Conservation (phyloP, 1,140 invertebrate genomes). For the Bursaphelenchus mucronatus region DNA sequence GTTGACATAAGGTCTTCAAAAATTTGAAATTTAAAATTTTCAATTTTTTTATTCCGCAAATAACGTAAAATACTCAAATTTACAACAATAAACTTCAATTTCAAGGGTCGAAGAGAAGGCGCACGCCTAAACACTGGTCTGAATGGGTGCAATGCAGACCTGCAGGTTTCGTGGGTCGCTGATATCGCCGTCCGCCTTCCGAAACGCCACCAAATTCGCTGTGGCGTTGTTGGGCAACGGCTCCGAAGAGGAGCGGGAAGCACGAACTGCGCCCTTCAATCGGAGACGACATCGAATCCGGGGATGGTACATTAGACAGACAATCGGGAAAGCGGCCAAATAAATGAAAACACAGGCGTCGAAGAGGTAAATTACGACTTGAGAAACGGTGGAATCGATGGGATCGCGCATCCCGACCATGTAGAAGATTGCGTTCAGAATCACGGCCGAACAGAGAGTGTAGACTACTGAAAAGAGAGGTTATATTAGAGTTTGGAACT, state of each 20-base stretch:
- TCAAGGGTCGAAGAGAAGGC: too few relatives aligned
- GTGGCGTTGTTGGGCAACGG: background rate
- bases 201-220: constrained; percentile 9
- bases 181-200: background rate
- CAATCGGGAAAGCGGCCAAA: constrained; percentile 37
- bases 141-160: background rate
- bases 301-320: constrained; percentile 41
- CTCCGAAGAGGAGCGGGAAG: background rate
- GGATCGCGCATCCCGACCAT: constrained; percentile 43
- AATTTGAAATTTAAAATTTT: too few relatives aligned
- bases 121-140: constrained; percentile 1
- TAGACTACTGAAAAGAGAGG: constrained; percentile 34
- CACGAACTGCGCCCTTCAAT: constrained; percentile 12
- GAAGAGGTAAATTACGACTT: constrained; percentile 41
- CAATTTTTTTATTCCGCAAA: too few relatives aligned
- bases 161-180: constrained; percentile 11
- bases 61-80: too few relatives aligned
- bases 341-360: constrained; percentile 37
- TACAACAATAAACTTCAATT: too few relatives aligned
- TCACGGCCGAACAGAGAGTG: constrained; percentile 33
- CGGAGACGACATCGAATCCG: constrained; percentile 34
- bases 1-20: too few relatives aligned
- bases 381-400: constrained; percentile 21
- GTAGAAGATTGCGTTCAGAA: constrained; percentile 43
- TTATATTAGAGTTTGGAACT: background rate